Percentiles rank a stretch among this genome's conserved stretches.
phyloP scores from a whole-genome alignment of 2,888 invertebrate species.

The Lasioglossum pauxillum region DNA sequence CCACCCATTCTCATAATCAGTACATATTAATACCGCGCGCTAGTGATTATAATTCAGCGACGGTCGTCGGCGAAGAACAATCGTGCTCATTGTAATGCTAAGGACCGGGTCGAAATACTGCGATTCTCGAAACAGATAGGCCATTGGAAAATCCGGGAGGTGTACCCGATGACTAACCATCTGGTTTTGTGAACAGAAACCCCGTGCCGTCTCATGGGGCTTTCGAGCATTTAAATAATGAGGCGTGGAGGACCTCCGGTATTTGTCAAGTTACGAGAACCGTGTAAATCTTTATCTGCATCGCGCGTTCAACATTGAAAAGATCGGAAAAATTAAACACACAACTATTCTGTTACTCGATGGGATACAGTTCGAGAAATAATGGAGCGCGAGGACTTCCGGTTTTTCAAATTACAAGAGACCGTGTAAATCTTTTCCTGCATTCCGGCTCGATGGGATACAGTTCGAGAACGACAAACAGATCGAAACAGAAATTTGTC shows the following conservation, averaged over 20 bases:
- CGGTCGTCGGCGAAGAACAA: neutral
- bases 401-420: too few species aligned
- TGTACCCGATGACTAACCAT: neutral
- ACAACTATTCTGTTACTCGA: too few species aligned
- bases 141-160: slow-evolving; percentile 30
- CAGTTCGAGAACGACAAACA: neutral
- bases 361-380: too few species aligned
- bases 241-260: neutral
- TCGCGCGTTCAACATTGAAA: too few species aligned
- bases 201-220: neutral
- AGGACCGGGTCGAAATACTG: slow-evolving; percentile 6
- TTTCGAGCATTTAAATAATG: neutral
- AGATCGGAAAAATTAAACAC: too few species aligned
- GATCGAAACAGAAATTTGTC: neutral
- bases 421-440: too few species aligned
- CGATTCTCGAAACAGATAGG: slow-evolving; percentile 21
- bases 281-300: too few species aligned
- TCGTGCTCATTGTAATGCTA: neutral
- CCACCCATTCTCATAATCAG: neutral
- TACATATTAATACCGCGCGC: neutral
- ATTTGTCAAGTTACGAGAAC: too few species aligned
- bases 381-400: too few species aligned
- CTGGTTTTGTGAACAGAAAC: neutral
- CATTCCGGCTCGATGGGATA: neutral
- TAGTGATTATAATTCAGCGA: neutral